Evolutionary conservation across 2,797 vertebrate species (phyloP).

Genomic region (Silurus lanzhouensis): DNA sequence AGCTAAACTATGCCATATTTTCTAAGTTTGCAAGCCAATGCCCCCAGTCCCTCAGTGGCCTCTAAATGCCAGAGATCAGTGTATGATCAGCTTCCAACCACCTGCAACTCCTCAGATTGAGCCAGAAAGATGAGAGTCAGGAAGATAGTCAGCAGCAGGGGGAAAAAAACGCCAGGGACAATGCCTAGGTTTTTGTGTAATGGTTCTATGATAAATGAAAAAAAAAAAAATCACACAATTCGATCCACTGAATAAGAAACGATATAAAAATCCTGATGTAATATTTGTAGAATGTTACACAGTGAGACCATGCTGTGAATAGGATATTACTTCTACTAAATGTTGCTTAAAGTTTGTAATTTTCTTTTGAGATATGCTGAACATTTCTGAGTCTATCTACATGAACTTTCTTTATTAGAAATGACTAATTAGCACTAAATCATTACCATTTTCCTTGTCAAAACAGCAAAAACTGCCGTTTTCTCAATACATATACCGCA

Average conservation of each 20-base stretch:
- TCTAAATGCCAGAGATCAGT: constrained; percentile 26
- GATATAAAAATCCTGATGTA: neutral
- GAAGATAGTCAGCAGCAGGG: constrained; percentile 19
- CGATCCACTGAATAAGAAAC: neutral
- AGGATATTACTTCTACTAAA: neutral
- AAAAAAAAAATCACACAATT: neutral
- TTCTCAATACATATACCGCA: too few relatives aligned
- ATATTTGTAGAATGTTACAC: neutral
- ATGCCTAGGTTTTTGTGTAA: constrained; percentile 13
- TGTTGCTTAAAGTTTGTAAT: neutral
- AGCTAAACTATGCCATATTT: constrained; percentile 46
- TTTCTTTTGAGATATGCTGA: neutral
- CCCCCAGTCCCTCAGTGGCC: constrained; percentile 30
- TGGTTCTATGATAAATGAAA: neutral
- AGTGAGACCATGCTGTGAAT: neutral
- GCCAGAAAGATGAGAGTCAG: constrained; percentile 15
- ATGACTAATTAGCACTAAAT: neutral
- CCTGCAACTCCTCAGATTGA: constrained; percentile 21
- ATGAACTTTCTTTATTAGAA: neutral
- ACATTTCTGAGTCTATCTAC: neutral
- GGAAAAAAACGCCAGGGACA: neutral
- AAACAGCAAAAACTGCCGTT: neutral
- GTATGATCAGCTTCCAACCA: constrained; percentile 27
- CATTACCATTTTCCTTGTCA: neutral
- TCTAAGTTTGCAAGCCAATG: constrained; percentile 53